Percentiles rank a stretch among this genome's conserved stretches.
Conservation (phyloP, 2,797 vertebrate genomes). For the Scarus forsteni region DNA sequence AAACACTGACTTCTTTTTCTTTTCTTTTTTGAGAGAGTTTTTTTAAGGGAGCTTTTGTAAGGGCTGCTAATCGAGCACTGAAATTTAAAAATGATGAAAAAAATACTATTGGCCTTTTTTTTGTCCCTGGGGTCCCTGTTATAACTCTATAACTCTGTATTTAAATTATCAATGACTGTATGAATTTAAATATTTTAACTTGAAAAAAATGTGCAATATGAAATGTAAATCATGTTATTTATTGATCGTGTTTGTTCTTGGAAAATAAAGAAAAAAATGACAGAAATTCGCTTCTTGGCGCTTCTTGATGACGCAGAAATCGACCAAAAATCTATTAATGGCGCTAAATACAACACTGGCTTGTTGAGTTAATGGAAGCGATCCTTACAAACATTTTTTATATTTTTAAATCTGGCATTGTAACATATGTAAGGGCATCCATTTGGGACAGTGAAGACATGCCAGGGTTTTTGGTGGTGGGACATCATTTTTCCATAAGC, state of each 20-base stretch:
- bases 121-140: constrained; percentile 93
- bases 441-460: constrained; percentile 76
- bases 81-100: constrained; percentile 86
- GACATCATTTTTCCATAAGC: constrained; percentile 85
- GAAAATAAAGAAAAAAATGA: constrained; percentile 96
- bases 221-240: constrained; percentile 99
- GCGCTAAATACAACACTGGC: not conserved
- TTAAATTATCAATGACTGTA: constrained; percentile 99
- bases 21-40: too few species aligned
- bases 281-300: constrained; percentile 61
- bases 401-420: not conserved
- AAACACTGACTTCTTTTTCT: constrained; percentile 17
- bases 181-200: constrained; percentile 99
- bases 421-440: not conserved
- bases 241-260: constrained; percentile 99
- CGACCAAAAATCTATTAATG: not conserved
- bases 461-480: constrained; percentile 82
- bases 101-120: constrained; percentile 89
- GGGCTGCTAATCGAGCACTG: constrained; percentile 89
- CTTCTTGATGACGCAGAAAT: constrained; percentile 21
- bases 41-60: constrained; percentile 19
- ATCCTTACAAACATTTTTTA: too few species aligned
- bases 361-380: not conserved
- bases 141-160: constrained; percentile 95
- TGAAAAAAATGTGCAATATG: constrained; percentile 99